Evolutionary conservation across 2,888 invertebrate genomes (phyloP).

Genomic region (Athrips mouffetella): DNA sequence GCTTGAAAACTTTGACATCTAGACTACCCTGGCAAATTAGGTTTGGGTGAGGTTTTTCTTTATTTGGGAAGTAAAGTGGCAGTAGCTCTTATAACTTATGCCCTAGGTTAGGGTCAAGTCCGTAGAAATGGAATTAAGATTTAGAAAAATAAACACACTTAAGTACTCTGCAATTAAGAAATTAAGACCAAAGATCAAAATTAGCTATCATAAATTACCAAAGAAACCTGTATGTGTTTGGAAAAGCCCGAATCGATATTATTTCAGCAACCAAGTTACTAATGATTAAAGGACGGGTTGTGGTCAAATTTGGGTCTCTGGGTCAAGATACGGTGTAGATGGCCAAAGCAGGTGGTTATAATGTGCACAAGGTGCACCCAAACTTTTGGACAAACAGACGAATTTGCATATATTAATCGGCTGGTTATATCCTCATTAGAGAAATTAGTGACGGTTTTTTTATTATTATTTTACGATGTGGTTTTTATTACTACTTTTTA

Average conservation of each 20-base stretch:
- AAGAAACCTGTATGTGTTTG: too few relatives aligned
- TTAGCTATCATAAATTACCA: too few relatives aligned
- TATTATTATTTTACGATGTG: neutral
- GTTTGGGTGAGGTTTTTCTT: too few relatives aligned
- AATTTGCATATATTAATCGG: conserved; percentile 5
- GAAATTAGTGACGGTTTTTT: neutral
- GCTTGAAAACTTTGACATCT: too few relatives aligned
- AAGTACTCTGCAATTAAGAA: too few relatives aligned
- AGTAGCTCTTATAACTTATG: too few relatives aligned
- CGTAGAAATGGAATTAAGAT: too few relatives aligned
- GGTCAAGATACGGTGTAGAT: conserved; percentile 26
- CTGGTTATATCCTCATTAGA: neutral
- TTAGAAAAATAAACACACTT: too few relatives aligned
- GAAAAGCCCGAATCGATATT: neutral
- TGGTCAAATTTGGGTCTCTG: conserved; percentile 19
- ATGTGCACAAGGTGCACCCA: conserved; percentile 4
- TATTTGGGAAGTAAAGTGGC: too few relatives aligned
- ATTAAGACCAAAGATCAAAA: too few relatives aligned
- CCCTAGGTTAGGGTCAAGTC: too few relatives aligned
- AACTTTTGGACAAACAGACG: neutral
- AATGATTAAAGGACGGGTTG: neutral
- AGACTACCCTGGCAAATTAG: too few relatives aligned
- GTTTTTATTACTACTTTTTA: neutral
- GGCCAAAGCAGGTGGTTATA: conserved; percentile 15
- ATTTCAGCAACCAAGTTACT: neutral